Percentiles rank a stretch among this genome's conserved stretches.
Evolutionary conservation across 2,113 vertebrate species (phyloP).

Genomic region (Upupa epops): DNA sequence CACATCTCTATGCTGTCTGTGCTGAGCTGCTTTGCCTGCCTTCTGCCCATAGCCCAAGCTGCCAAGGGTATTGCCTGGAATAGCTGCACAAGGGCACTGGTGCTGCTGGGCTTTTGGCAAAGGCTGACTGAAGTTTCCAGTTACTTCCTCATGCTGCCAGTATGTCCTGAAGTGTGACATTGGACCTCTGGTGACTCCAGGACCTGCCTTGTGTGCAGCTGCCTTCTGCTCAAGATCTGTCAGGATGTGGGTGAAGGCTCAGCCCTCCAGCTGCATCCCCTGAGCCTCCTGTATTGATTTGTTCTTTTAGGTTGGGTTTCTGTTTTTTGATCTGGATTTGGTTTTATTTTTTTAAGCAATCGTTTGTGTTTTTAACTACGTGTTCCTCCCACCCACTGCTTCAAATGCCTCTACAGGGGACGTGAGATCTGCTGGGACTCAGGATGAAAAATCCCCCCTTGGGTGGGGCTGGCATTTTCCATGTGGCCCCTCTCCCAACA

Average conservation of each 20-base stretch:
- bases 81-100: background rate
- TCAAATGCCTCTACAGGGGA: background rate
- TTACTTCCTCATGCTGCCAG: background rate
- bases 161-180: background rate
- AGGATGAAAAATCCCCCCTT: background rate
- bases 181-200: background rate
- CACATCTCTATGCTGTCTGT: accelerated
- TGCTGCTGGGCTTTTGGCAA: accelerated
- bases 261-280: background rate
- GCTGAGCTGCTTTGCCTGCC: background rate
- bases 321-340: conserved; percentile 20
- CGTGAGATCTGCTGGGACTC: background rate
- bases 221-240: background rate
- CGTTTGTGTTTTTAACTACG: conserved; percentile 25
- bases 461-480: background rate
- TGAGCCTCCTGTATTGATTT: background rate
- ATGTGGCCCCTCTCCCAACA: background rate
- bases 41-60: background rate
- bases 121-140: background rate
- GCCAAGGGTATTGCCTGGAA: background rate
- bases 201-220: background rate
- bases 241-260: background rate
- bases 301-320: background rate
- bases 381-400: background rate
- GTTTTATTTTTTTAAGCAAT: conserved; percentile 35